phyloP scores from a whole-genome alignment of 2,113 vertebrate species.

The Tragulus kanchil region DNA sequence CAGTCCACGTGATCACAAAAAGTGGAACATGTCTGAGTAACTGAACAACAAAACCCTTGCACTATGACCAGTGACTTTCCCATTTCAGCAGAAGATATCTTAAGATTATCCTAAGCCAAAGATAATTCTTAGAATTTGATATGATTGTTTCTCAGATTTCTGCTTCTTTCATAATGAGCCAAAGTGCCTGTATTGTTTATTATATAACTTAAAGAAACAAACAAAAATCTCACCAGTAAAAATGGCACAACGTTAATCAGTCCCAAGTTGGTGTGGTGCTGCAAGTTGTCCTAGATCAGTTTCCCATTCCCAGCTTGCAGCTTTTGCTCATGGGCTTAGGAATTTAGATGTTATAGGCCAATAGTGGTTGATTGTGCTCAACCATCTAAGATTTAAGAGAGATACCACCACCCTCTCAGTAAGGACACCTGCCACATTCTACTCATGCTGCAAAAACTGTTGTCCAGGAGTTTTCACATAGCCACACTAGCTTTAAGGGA shows the following conservation, averaged over 20 bases:
- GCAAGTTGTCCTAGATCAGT: accelerated
- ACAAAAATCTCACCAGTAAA: background rate
- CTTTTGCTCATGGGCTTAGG: background rate
- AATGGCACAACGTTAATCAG: background rate
- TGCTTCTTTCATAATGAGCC: background rate
- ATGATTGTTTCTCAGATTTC: background rate
- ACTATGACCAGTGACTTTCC: accelerated
- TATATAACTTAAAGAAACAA: background rate
- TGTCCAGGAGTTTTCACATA: background rate
- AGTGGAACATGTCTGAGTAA: no score
- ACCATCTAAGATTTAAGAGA: background rate
- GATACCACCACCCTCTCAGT: background rate
- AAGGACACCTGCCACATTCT: background rate
- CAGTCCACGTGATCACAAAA: no score
- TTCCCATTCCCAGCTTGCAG: background rate
- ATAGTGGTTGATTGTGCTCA: background rate
- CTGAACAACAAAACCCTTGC: background rate
- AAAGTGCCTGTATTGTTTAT: background rate
- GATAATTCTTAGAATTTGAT: background rate
- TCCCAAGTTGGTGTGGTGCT: accelerated
- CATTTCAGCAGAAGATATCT: background rate
- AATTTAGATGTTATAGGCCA: background rate
- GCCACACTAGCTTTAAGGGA: background rate
- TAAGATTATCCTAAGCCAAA: background rate
- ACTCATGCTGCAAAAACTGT: background rate